Conservation (phyloP, 2,888 invertebrate species). For the Acanthosepion lycidas region DNA sequence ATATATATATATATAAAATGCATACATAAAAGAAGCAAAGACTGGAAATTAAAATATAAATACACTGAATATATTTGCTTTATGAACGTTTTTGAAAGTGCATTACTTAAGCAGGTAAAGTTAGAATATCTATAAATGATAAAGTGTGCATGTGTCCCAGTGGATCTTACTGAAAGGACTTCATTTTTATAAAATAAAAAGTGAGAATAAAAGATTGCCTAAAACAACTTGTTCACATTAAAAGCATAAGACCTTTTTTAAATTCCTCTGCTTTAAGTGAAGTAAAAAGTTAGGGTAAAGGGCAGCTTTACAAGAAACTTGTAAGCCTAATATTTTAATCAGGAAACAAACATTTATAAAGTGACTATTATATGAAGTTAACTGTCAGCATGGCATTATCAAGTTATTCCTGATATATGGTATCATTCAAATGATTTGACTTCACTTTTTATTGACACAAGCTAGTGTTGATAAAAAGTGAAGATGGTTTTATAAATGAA, state of each 20-base stretch:
- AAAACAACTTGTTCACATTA: too few species aligned
- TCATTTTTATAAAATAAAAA: background rate
- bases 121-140: background rate
- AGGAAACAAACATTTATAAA: too few species aligned
- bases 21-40: background rate
- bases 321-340: too few species aligned
- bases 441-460: background rate
- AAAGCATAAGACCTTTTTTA: too few species aligned
- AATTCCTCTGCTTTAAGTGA: too few species aligned
- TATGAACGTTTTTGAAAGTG: background rate
- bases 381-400: background rate
- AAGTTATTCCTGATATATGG: background rate
- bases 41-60: background rate
- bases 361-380: background rate
- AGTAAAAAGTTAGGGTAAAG: too few species aligned
- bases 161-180: too few species aligned
- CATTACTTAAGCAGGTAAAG: background rate
- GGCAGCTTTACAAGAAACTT: background rate
- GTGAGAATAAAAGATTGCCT: background rate
- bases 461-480: background rate
- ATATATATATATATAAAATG: too few species aligned
- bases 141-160: too few species aligned
- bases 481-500: background rate
- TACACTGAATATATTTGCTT: background rate
- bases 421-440: background rate